Base-by-base conservation (phyloP, 2,888 invertebrate genomes). In the Alviniconcha strummeri region DNA sequence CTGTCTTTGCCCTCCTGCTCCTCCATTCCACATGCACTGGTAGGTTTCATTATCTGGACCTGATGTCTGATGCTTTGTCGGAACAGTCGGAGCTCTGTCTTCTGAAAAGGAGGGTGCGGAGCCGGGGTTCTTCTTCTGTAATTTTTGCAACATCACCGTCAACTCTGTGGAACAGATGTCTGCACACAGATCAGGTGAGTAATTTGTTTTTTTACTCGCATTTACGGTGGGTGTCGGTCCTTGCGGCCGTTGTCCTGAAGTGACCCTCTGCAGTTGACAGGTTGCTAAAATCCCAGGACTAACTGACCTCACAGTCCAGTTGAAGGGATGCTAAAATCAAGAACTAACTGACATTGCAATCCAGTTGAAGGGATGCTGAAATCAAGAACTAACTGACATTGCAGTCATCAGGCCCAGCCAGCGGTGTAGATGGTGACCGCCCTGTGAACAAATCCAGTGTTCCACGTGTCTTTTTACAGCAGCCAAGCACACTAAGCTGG, bases 101-200 rank as follows among this genome's bases (percentile, higher is more conserved):
- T 54, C 54, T 5, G 19, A 77, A 57, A 57, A 3, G 13, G 19
- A 64, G 19, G 55, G 17, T 4, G 7, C 54, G 17, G 15, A 15
- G 13, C 13, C 13, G 4, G 76, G 76, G 2, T 74, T 71, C n/a
- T 75, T 83, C 60, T 85, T 81, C 75, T 83, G 83, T 36, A 69
- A 67, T 54, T 82, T 55, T 69, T 85, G 85, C 81, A 81, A 83
- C 17, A 56, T 85, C 9, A 69, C 64, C 17, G 83, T 85, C 69
- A 85, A 85, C 69, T 83, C 85, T 13, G n/a, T n/a, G n/a, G 55
- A 60, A 19, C 85, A 85, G 67, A 56, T 85, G 81, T 36, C 71
- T 17, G 75, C 79, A 13, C 85, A 85, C 57, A 60, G 55, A 3
- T 60, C 67, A 75, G 85, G 85, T 85, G 19, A 79, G 81, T 17